Conservation (phyloP, 2,888 invertebrate species). For the Tenthredo notha region DNA sequence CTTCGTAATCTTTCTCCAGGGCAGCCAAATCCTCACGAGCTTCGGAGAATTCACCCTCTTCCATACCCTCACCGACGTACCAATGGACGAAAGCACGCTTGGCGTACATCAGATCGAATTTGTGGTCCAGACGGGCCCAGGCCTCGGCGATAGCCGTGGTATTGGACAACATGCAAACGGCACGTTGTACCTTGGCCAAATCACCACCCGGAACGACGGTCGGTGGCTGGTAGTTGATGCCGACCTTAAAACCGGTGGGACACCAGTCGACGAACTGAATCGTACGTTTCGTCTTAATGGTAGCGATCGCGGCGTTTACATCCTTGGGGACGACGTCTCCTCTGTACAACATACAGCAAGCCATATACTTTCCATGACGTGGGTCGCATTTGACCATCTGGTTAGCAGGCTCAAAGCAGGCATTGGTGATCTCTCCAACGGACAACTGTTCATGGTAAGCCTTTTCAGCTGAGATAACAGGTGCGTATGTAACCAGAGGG, state of each 20-base stretch:
- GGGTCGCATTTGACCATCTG: slow-evolving; percentile 98
- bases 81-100: slow-evolving; percentile 98
- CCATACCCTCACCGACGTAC: slow-evolving; percentile 94
- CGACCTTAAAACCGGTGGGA: slow-evolving; percentile 90
- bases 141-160: slow-evolving; percentile 98
- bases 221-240: slow-evolving; percentile 96
- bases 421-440: slow-evolving; percentile 96
- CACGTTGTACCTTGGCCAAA: slow-evolving; percentile 96
- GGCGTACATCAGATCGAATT: slow-evolving; percentile 98
- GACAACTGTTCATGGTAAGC: slow-evolving; percentile 96
- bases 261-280: slow-evolving; percentile 97
- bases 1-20: slow-evolving; percentile 87
- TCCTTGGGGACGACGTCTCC: slow-evolving; percentile 98
- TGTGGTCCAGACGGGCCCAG: slow-evolving; percentile 97
- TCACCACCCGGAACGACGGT: slow-evolving; percentile 98
- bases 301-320: slow-evolving; percentile 95
- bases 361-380: slow-evolving; percentile 96
- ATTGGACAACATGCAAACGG: slow-evolving; percentile 99
- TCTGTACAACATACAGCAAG: slow-evolving; percentile 96
- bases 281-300: slow-evolving; percentile 96
- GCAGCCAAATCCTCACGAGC: slow-evolving; percentile 86
- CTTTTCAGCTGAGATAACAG: slow-evolving; percentile 96
- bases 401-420: slow-evolving; percentile 97
- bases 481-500: slow-evolving; percentile 95
- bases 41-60: slow-evolving; percentile 93